Evolutionary conservation across 2,113 vertebrate genomes (phyloP).

Genomic region (Corythaixoides concolor): DNA sequence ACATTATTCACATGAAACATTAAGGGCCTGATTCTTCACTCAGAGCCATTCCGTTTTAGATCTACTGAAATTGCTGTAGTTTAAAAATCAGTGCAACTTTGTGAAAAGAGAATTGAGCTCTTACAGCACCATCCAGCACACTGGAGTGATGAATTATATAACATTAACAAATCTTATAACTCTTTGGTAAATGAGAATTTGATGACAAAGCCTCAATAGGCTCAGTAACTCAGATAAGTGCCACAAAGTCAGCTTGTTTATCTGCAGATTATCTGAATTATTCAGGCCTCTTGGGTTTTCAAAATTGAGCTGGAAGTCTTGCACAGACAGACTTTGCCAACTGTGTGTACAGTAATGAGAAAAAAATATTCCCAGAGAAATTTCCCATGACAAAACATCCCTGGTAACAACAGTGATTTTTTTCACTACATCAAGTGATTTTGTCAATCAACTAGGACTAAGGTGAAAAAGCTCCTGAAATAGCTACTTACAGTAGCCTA

Average conservation of each 20-base stretch:
- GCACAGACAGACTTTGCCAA: background rate
- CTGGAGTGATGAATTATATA: constrained; percentile 36
- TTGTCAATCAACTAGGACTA: background rate
- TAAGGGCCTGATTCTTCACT: background rate
- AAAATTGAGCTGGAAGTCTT: constrained; percentile 35
- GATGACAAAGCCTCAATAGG: constrained; percentile 39
- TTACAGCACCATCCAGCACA: background rate
- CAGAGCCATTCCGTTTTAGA: background rate
- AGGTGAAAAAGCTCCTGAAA: constrained; percentile 2
- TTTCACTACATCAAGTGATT: background rate
- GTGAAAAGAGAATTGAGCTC: background rate
- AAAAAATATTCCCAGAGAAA: constrained; percentile 39
- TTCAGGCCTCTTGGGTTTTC: constrained; percentile 37
- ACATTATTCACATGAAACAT: background rate
- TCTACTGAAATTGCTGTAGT: background rate
- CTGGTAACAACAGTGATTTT: background rate
- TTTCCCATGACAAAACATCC: constrained; percentile 17
- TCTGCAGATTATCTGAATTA: constrained; percentile 52
- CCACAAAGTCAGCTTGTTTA: constrained; percentile 43
- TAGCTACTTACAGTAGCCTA: background rate
- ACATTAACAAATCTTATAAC: constrained; percentile 46
- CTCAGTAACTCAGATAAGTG: constrained; percentile 29
- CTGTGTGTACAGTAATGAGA: constrained; percentile 17
- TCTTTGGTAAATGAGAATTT: constrained; percentile 39
- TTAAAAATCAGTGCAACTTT: background rate